Evolutionary conservation across 2,888 invertebrate genomes (phyloP).

Genomic region (Sabatieria punctata): DNA sequence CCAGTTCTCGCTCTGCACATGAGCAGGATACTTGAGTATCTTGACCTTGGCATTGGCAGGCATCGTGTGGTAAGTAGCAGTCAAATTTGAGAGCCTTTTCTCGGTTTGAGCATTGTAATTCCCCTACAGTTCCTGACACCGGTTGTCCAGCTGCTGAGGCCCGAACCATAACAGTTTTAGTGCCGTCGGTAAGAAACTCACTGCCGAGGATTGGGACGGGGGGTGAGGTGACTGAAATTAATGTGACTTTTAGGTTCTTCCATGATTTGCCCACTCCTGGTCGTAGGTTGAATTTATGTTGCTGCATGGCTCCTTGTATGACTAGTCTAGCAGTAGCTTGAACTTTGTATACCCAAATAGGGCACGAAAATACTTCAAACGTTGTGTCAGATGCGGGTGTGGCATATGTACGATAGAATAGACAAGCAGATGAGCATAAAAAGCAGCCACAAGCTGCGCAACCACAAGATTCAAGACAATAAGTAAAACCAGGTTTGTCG

Average conservation of each 20-base stretch:
- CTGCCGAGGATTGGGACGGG: neutral
- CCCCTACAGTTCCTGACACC: neutral
- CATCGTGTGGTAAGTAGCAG: neutral
- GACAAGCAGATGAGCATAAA: neutral
- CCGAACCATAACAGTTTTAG: neutral
- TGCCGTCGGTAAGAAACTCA: slow-evolving; percentile 7
- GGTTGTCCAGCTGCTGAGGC: neutral
- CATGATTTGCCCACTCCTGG: neutral
- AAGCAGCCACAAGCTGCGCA: neutral
- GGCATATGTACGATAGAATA: neutral
- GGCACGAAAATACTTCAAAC: slow-evolving; percentile 6
- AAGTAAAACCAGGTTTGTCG: neutral
- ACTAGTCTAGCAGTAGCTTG: neutral
- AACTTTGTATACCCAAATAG: neutral
- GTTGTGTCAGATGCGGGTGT: neutral
- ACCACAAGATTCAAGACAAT: neutral
- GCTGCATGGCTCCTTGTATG: neutral
- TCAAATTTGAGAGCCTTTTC: neutral
- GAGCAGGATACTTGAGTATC: neutral
- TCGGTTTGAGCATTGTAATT: neutral
- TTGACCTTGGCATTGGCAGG: slow-evolving; percentile 4
- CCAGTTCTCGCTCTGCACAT: neutral
- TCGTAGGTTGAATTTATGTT: neutral
- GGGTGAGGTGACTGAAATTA: slow-evolving; percentile 1
- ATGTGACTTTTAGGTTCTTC: neutral